A percentile compares a stretch with the other conserved stretches of the same genome.
Evolutionary conservation across 1,140 invertebrate species (phyloP).

Genomic region (Venturia canescens): DNA sequence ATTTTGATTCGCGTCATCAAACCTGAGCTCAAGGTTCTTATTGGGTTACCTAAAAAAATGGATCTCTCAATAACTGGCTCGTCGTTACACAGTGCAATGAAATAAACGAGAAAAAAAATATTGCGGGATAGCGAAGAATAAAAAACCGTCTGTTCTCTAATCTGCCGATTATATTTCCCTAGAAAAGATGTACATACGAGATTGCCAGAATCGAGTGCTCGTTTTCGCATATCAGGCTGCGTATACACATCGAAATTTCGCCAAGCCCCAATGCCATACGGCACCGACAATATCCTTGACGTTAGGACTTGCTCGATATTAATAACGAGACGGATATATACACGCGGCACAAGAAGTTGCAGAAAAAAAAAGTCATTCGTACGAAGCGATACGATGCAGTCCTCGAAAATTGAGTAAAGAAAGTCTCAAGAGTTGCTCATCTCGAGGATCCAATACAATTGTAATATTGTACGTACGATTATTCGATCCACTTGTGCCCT

Average conservation of each 20-base stretch:
- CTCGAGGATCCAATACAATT: neutral
- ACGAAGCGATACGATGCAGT: conserved; percentile 71
- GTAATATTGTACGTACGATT: too few species aligned
- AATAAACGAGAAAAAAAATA: neutral
- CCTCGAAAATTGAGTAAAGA: neutral
- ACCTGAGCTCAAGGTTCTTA: neutral
- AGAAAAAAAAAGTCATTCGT: conserved; percentile 65
- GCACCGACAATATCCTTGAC: conserved; percentile 11
- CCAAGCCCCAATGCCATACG: neutral
- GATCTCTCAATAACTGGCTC: neutral
- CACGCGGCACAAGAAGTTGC: neutral
- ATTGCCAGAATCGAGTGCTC: neutral
- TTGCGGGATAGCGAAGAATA: neutral
- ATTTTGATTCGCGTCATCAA: neutral
- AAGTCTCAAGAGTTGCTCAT: neutral
- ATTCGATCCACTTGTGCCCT: too few species aligned
- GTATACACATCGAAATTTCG: neutral
- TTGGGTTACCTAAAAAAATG: neutral
- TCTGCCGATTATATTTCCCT: conserved; percentile 20
- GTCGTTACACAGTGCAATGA: neutral
- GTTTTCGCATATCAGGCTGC: neutral
- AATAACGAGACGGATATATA: conserved; percentile 13
- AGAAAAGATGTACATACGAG: conserved; percentile 5
- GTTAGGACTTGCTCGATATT: neutral
- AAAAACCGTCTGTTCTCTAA: conserved; percentile 16